Percentiles rank a stretch among this genome's conserved stretches.
phyloP scores from a whole-genome alignment of 2,797 vertebrate species.

The Cyprinodon diabolis region DNA sequence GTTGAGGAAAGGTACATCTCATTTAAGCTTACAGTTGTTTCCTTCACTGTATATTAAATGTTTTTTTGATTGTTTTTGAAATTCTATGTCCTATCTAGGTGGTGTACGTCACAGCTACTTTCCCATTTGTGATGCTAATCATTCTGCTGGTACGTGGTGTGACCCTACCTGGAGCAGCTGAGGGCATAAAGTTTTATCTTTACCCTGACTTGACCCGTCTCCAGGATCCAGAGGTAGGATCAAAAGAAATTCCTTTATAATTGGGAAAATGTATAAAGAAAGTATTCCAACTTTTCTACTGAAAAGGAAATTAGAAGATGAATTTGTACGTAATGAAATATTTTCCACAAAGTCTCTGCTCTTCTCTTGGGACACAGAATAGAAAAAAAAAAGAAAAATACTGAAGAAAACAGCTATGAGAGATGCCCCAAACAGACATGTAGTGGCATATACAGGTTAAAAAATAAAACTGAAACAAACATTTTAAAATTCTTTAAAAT shows the following conservation, averaged over 20 bases:
- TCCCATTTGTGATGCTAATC: slow-evolving; percentile 97
- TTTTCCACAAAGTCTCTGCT: too few species aligned
- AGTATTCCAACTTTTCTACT: neutral
- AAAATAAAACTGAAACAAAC: too few species aligned
- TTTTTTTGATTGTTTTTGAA: neutral
- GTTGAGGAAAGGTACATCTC: slow-evolving; percentile 19
- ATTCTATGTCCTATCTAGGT: slow-evolving; percentile 78
- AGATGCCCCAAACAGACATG: neutral
- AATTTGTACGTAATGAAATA: neutral
- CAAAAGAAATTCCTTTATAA: neutral
- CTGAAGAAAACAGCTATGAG: neutral
- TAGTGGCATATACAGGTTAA: neutral
- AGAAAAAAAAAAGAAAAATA: neutral
- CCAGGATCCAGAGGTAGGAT: slow-evolving; percentile 91
- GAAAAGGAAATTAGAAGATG: neutral
- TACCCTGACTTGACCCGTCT: slow-evolving; percentile 93
- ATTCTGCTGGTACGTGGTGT: slow-evolving; percentile 93
- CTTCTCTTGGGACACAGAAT: neutral
- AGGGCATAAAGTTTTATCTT: slow-evolving; percentile 98
- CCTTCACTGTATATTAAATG: neutral
- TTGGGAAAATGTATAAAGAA: neutral
- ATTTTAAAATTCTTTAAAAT: too few species aligned
- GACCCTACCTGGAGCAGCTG: slow-evolving; percentile 92
- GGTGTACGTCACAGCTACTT: slow-evolving; percentile 97
- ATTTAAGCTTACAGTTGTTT: neutral